Conservation (phyloP, 2,113 vertebrate species). For the Larimichthys crocea region DNA sequence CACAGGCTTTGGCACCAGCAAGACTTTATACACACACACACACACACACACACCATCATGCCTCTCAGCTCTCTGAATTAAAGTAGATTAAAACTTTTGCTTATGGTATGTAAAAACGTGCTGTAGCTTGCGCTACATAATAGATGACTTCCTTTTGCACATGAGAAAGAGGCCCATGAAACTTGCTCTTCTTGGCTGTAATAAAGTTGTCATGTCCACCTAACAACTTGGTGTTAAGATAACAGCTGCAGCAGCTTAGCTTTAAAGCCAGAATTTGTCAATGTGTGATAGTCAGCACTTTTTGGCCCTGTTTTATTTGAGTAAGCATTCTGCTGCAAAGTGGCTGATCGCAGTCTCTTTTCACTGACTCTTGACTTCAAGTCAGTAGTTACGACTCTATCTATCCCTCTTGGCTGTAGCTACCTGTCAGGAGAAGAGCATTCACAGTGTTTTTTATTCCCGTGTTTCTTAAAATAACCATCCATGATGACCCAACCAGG, state of each 20-base stretch:
- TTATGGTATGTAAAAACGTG: neutral
- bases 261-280: constrained; percentile 32
- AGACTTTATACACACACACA: neutral
- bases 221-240: constrained; percentile 26
- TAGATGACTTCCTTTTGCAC: constrained; percentile 14
- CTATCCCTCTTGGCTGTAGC: neutral
- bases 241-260: constrained; percentile 1
- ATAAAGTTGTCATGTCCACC: constrained; percentile 33
- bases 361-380: constrained; percentile 16
- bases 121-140: constrained; percentile 16
- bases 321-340: constrained; percentile 29
- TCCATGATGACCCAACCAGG: neutral
- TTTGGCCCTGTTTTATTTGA: constrained; percentile 31
- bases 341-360: constrained; percentile 10
- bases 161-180: constrained; percentile 1
- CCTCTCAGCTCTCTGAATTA: neutral
- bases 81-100: neutral
- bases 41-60: too few relatives aligned
- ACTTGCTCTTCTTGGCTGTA: neutral
- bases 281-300: constrained; percentile 47
- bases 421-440: neutral
- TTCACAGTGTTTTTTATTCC: neutral
- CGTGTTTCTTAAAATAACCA: neutral
- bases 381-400: neutral
- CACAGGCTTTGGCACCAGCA: constrained; percentile 2